Evolutionary conservation across 2,888 invertebrate genomes (phyloP).

Genomic region (Caenorhabditis sp.): DNA sequence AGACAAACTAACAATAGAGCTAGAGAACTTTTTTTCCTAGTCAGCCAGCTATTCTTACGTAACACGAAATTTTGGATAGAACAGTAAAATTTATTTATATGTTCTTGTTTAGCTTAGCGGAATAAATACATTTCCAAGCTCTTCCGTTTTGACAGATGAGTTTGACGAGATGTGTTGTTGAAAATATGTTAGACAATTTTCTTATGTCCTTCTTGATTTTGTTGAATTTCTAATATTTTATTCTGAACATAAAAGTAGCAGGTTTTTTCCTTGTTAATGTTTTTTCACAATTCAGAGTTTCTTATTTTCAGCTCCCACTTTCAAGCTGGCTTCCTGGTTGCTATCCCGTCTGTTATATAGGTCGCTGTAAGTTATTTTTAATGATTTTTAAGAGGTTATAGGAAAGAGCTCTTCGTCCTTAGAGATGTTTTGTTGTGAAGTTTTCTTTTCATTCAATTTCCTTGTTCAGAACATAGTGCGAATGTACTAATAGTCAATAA

Average conservation of each 20-base stretch:
- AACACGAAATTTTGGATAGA: constrained; percentile 15
- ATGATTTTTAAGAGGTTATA: neutral
- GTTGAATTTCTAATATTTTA: too few species aligned
- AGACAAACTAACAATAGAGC: constrained; percentile 22
- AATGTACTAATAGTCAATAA: too few species aligned
- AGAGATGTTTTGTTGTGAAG: neutral
- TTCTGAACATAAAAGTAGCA: too few species aligned
- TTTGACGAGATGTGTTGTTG: neutral
- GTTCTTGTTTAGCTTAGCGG: neutral
- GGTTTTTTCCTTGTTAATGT: neutral
- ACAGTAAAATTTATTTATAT: neutral
- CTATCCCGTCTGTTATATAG: constrained; percentile 60
- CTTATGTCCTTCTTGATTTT: too few species aligned
- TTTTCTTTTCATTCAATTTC: too few species aligned
- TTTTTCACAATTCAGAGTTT: neutral
- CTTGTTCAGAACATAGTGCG: too few species aligned
- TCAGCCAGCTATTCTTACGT: neutral
- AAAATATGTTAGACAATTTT: neutral
- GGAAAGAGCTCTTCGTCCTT: neutral
- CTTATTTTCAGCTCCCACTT: constrained; percentile 8
- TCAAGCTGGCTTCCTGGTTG: constrained; percentile 61
- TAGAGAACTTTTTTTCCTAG: constrained; percentile 14
- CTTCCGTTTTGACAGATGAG: neutral
- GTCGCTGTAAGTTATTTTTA: constrained; percentile 54
- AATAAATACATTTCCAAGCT: neutral